Evolutionary conservation across 92 coral and sea anemone genomes (phyloP), one percentile per base, ranked within the genome.

Genomic region (Meandrina meandrites): DNA sequence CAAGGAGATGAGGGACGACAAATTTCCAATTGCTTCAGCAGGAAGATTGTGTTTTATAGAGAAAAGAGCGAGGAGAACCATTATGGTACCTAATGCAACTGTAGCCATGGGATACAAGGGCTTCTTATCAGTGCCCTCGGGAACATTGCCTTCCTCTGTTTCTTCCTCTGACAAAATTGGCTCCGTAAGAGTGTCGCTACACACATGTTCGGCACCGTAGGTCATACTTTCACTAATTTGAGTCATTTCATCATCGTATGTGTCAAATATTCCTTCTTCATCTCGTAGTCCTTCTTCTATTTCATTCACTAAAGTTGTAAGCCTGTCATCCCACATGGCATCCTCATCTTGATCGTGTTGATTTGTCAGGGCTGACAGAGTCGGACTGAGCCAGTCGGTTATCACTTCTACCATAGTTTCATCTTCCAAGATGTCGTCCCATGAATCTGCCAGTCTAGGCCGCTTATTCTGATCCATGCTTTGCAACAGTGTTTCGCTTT

Each of bases 51-150:
- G 81, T 70, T 87, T 87, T 27, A 90, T 87, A 1, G 90, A 69
- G 45, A 90, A 93, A 37, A 93, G 84, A 15, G 92, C 91, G 30
- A 93, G 70, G 57, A 93, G 82, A 51, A 90, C 93, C 91, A 93
- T 93, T 24, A 72, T 56, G 56, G 93, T 28, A 35, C 90, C 96
- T 50, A 93, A 56, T 30, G 93, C 87, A 34, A 93, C 92, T 31
- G 57, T 88, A 16, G 91, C 87, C 1, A 47, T 75, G 31, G 90
- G 86, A 51, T 93, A 93, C 40, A 93, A 84, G 48, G 89, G 93
- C 70, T 80, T 72, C 11, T 81, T 64, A 54, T 84, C 87, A 74
- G 8, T 76, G 80, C 82, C 69, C 16, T 24, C 28, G 17, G 69
- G n/a, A 36, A 50, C 37, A 3, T 54, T 24, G 24, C 6, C 0